Evolutionary conservation across 1,140 invertebrate genomes (phyloP), one percentile per base, ranked within the genome.

Genomic region (Zophobas atratus): DNA sequence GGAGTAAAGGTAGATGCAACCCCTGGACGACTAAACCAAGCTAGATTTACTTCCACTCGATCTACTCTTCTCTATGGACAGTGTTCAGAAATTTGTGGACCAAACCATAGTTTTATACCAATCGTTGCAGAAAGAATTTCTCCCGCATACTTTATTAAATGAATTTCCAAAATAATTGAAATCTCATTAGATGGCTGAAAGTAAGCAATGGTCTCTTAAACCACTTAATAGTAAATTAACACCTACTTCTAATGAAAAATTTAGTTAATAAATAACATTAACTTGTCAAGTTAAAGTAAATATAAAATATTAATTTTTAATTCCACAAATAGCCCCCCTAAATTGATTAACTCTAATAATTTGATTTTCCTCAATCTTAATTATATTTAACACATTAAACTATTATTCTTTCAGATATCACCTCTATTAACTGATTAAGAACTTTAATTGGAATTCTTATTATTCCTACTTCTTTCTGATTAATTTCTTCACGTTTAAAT

Each of bases 21-120:
- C 2, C 92, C 92, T 33, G 92, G 92, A 0, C 90, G 92, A 48
- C 82, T 94, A 85, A 94, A 93, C 86, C 90, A 93, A 91, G 84
- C 88, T 70, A 88, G 79, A 76, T 88, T 92, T 84, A 85, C 84
- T 80, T 84, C 89, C 84, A 90, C 89, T 79, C 88, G 89, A 51
- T 83, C 89, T 43, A 91, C 92, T 56, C 78, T 92, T 82, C 92
- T 89, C 86, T 93, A 86, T 87, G 92, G 92, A 0, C 92, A 94
- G 90, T 94, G 93, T 86, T 94, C 92, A 83, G 93, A 94, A 90
- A 93, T 94, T 89, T 94, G 92, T 90, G 92, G 92, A 3, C 87
- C 88, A 20, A 20, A 20, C 20, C 20, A 20, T 20, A 20, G 20
- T 20, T 20, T 20, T 20, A 94, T 94, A 89, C 92, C 92, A 73